phyloP scores from a whole-genome alignment of 2,888 invertebrate species.

The Dinocampus coccinellae region DNA sequence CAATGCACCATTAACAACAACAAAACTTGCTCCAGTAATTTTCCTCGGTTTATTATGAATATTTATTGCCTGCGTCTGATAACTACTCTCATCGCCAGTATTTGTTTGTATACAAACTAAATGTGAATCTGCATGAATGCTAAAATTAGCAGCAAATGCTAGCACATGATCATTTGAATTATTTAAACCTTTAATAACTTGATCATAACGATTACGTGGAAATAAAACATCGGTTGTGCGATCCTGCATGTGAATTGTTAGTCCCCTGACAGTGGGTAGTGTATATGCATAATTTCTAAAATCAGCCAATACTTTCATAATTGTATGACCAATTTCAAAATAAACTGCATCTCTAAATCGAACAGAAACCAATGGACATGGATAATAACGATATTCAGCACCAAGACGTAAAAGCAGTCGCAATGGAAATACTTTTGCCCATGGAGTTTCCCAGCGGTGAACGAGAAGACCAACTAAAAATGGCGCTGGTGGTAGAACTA shows the following conservation, averaged over 20 bases:
- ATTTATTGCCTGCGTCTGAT: slow-evolving; percentile 89
- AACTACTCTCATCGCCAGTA: slow-evolving; percentile 78
- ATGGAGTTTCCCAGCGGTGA: slow-evolving; percentile 84
- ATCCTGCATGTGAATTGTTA: slow-evolving; percentile 87
- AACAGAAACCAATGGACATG: slow-evolving; percentile 84
- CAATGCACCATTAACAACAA: slow-evolving; percentile 88
- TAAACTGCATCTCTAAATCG: slow-evolving; percentile 84
- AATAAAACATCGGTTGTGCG: slow-evolving; percentile 82
- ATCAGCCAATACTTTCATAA: slow-evolving; percentile 88
- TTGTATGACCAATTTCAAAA: slow-evolving; percentile 88
- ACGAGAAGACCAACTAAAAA: slow-evolving; percentile 84
- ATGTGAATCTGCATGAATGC: slow-evolving; percentile 85
- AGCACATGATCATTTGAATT: slow-evolving; percentile 88
- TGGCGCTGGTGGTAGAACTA: slow-evolving; percentile 80
- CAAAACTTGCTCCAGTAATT: slow-evolving; percentile 92
- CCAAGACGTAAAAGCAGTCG: slow-evolving; percentile 84
- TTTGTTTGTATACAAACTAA: slow-evolving; percentile 86
- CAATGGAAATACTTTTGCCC: slow-evolving; percentile 85
- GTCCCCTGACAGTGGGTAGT: slow-evolving; percentile 80
- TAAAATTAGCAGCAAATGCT: slow-evolving; percentile 86
- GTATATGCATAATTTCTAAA: slow-evolving; percentile 87
- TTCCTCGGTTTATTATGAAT: slow-evolving; percentile 85
- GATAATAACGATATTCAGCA: slow-evolving; percentile 88
- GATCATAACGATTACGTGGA: slow-evolving; percentile 81
- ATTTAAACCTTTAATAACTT: slow-evolving; percentile 81